Percentiles rank a stretch among this genome's conserved stretches.
Evolutionary conservation across 2,113 vertebrate species (phyloP).

Genomic region (Zosterops japonicus): DNA sequence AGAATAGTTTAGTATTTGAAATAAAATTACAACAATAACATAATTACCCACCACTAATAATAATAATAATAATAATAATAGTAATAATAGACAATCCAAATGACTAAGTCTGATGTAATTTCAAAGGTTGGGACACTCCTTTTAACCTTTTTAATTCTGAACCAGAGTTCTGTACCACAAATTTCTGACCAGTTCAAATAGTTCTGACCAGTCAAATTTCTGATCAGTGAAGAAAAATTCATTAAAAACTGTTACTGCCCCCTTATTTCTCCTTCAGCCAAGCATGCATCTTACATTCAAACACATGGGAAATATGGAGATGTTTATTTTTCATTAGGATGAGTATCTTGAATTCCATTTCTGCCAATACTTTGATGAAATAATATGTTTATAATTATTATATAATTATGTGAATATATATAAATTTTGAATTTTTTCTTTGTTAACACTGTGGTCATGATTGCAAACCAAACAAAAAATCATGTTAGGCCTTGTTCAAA

Average conservation of each 20-base stretch:
- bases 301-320: neutral
- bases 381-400: neutral
- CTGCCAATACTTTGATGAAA: neutral
- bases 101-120: neutral
- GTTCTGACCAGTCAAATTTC: neutral
- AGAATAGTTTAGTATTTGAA: neutral
- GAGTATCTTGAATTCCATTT: neutral
- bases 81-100: neutral
- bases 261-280: neutral
- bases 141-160: neutral
- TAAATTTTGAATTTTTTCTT: neutral
- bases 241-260: neutral
- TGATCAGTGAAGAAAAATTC: neutral
- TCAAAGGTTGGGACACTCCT: neutral
- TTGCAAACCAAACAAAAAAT: neutral
- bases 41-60: neutral
- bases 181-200: too few relatives aligned
- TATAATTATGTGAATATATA: neutral
- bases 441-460: neutral
- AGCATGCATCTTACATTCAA: neutral
- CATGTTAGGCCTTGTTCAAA: neutral
- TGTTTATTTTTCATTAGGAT: neutral
- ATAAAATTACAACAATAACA: neutral
- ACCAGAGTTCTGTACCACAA: neutral
- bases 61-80: neutral